Percentiles rank a stretch among this genome's conserved stretches.
These are phyloP conservation scores for Paraescarpia echinospica DNA, from an alignment of 1,140 invertebrate species.

Conservation along the genomic window DNA sequence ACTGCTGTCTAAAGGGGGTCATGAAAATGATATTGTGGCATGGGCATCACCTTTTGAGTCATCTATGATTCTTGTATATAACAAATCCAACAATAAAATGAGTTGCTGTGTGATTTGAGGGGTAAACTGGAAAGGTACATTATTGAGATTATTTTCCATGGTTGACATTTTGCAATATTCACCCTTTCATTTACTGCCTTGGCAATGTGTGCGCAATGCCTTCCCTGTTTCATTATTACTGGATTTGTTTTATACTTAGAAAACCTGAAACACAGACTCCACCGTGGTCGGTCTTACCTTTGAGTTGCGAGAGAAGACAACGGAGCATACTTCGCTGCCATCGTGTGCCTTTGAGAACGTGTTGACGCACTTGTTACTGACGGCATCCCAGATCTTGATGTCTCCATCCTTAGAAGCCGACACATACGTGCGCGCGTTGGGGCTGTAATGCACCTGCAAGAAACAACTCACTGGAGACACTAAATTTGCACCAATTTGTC, in stretches of 20 bases:
- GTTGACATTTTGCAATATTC: too few relatives aligned
- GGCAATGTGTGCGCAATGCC: neutral
- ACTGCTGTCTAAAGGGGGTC: too few relatives aligned
- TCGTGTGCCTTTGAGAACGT: constrained; percentile 93
- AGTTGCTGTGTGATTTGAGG: too few relatives aligned
- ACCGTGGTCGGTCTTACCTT: constrained; percentile 69
- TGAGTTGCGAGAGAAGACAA: constrained; percentile 91
- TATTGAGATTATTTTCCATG: too few relatives aligned
- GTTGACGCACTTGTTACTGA: constrained; percentile 91
- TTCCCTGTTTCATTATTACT: too few relatives aligned
- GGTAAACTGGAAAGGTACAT: too few relatives aligned
- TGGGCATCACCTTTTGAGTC: too few relatives aligned
- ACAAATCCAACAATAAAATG: too few relatives aligned
- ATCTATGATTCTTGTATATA: too few relatives aligned
- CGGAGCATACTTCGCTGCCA: constrained; percentile 90
- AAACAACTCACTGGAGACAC: constrained; percentile 25
- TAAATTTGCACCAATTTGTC: constrained; percentile 18
- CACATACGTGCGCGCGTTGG: constrained; percentile 84
- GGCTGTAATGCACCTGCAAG: constrained; percentile 69
- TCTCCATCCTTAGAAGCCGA: constrained; percentile 89
- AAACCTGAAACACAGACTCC: neutral
- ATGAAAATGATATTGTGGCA: too few relatives aligned
- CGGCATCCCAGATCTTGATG: constrained; percentile 93
- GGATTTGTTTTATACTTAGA: too few relatives aligned
- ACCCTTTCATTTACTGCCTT: too few relatives aligned